These are phyloP conservation scores for Elysia chlorotica DNA, from an alignment of 1,140 invertebrate species.

Conservation along the genomic window DNA sequence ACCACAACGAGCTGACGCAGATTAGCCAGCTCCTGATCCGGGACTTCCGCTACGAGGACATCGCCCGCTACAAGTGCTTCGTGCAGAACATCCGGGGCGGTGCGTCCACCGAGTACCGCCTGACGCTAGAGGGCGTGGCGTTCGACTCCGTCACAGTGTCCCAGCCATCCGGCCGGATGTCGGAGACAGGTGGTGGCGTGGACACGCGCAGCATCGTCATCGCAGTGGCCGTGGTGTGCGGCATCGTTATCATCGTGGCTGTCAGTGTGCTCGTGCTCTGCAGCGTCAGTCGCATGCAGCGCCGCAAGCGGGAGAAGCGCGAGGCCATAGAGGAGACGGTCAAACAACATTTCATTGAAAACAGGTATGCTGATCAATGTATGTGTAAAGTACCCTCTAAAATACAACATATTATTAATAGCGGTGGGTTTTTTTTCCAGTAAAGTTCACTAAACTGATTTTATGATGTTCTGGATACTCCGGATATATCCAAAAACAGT, in stretches of 20 bases:
- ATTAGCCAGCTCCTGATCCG: constrained; percentile 27
- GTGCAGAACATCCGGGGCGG: constrained; percentile 43
- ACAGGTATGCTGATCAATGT: too few species aligned
- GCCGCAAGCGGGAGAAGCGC: constrained; percentile 27
- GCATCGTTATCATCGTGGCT: constrained; percentile 35
- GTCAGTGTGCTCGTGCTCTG: constrained; percentile 34
- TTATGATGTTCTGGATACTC: too few species aligned
- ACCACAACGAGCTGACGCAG: constrained; percentile 1
- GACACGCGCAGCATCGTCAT: constrained; percentile 39
- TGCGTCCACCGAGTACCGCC: constrained; percentile 32
- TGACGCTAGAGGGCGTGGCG: constrained; percentile 36
- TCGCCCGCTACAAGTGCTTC: constrained; percentile 44
- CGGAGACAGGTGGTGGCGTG: neutral
- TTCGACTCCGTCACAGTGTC: constrained; percentile 13
- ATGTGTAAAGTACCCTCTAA: too few species aligned
- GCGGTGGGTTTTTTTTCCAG: too few species aligned
- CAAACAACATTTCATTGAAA: constrained; percentile 43
- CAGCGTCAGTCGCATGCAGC: constrained; percentile 19
- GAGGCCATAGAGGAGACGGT: constrained; percentile 38
- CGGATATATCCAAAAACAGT: too few species aligned
- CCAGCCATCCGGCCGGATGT: neutral
- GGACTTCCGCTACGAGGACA: constrained; percentile 37
- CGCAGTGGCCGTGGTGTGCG: constrained; percentile 37
- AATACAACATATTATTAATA: too few species aligned
- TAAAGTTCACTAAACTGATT: too few species aligned